These are phyloP conservation scores for Cephalopholis sonnerati DNA, from an alignment of 2,113 vertebrate species.

Conservation along the genomic window DNA sequence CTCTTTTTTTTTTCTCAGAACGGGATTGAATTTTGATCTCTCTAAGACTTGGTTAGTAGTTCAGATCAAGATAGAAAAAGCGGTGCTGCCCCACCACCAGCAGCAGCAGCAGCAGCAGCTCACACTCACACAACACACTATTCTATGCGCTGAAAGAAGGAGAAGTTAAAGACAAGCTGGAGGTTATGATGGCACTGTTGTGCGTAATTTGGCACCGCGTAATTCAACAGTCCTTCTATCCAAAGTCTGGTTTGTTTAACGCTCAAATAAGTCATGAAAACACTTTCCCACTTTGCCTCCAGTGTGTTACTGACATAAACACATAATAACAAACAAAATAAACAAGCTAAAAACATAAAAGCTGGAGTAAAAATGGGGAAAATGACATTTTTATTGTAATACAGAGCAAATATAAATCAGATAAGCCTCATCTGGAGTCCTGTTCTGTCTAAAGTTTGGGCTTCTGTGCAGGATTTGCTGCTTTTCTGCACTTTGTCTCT, in stretches of 20 bases:
- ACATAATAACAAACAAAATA: conserved; percentile 22
- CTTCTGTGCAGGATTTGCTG: conserved; percentile 41
- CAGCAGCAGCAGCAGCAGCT: conserved; percentile 56
- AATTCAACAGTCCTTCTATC: conserved; percentile 30
- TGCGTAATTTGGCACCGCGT: conserved; percentile 72
- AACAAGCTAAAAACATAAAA: conserved; percentile 13
- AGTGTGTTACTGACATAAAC: background rate
- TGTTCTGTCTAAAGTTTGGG: conserved; percentile 9
- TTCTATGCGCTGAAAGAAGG: conserved; percentile 47
- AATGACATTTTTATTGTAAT: conserved; percentile 26
- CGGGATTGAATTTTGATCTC: conserved; percentile 85
- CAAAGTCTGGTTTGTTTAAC: conserved; percentile 42
- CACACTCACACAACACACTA: conserved; percentile 35
- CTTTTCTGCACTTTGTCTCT: conserved; percentile 27
- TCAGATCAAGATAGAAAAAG: conserved; percentile 65
- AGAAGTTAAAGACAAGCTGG: conserved; percentile 57
- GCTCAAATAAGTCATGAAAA: conserved; percentile 41
- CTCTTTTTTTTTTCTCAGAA: conserved; percentile 83
- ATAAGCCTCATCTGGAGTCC: conserved; percentile 7
- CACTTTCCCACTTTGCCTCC: conserved; percentile 42
- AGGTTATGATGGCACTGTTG: conserved; percentile 34
- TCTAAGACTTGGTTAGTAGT: conserved; percentile 76
- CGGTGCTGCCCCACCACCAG: conserved; percentile 54
- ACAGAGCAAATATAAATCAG: conserved; percentile 12
- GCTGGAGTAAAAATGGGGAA: conserved; percentile 9